Evolutionary conservation across 2,888 invertebrate species (phyloP).

Genomic region (Hypercompe scribonia): DNA sequence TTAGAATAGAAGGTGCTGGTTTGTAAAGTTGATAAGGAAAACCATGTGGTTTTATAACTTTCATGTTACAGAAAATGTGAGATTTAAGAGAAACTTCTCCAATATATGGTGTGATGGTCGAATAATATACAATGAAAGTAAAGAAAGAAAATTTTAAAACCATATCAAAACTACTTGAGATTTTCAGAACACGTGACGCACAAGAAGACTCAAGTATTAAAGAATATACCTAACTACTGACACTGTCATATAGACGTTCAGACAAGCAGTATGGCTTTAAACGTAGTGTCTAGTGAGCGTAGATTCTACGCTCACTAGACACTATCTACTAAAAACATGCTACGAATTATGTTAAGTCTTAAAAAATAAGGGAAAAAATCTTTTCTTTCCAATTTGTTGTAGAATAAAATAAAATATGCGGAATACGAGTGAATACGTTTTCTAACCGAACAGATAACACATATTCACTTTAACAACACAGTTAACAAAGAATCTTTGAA

Average conservation of each 20-base stretch:
- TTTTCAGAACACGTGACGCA: not conserved
- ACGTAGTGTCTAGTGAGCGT: too few relatives aligned
- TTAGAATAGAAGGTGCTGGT: not conserved
- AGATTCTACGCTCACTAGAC: too few relatives aligned
- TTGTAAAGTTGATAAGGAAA: not conserved
- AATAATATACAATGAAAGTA: not conserved
- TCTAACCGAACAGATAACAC: slow-evolving; percentile 3
- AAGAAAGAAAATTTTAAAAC: not conserved
- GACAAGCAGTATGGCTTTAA: not conserved
- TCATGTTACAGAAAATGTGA: not conserved
- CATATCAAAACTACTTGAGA: not conserved
- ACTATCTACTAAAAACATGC: not conserved
- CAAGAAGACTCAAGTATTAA: not conserved
- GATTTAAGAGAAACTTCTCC: not conserved
- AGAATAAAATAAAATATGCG: not conserved
- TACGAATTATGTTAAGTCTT: not conserved
- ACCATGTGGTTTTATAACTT: not conserved
- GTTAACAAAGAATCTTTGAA: slow-evolving; percentile 44
- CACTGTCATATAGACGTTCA: not conserved
- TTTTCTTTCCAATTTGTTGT: not conserved
- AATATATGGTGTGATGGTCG: not conserved
- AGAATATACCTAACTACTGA: not conserved
- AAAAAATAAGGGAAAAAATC: not conserved
- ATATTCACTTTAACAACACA: slow-evolving; percentile 35
- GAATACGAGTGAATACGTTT: not conserved